Evolutionary conservation across 2,888 invertebrate genomes (phyloP), one percentile per base, ranked within the genome.

Genomic region (Arctia plantaginis): DNA sequence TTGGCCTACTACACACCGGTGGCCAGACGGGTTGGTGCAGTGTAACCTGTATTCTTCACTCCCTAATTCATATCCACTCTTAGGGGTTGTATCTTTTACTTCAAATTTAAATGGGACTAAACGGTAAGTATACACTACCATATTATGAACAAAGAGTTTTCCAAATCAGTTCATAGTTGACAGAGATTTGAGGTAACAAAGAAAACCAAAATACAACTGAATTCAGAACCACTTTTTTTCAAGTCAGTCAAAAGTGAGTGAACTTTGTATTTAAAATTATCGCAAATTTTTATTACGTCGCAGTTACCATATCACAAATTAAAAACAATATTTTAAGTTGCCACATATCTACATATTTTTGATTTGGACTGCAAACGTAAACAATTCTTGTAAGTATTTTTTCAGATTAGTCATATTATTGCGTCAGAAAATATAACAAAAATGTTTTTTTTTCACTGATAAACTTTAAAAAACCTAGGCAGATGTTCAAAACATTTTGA

Each of bases 361-460:
- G 20, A 67, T 33, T 47, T 47, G 13, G 20, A 23, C 23, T 47
- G 15, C 20, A 23, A 33, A 12, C 27, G 67, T 67, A 67, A 67
- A 67, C 67, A 67, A 39, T 8, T 23, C n/a, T 27, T 66, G 41
- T 66, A 51, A 8, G 18, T 44, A 15, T 27, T 30, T 47, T 30
- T 67, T 33, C 23, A 67, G 7, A 47, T 67, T 67, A 47, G 33
- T 67, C 47, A 47, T 30, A 67, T 30, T 47, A 6, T 47, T 67
- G 67, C 44, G 33, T 67, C 18, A 62, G 62, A 62, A 62, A 62
- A 62, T 13, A 30, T 62, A 30, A 27, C 30, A 62, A 30, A 27
- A 3, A n/a, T 27, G 7, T 59, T 27, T n/a, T 15, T 59, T 7
- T 30, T 30, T 15, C 47, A 47, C 20, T 27, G 20, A 51, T 51